Base-by-base conservation (phyloP, 92 coral and sea anemone genomes). In the Muricea muricata region DNA sequence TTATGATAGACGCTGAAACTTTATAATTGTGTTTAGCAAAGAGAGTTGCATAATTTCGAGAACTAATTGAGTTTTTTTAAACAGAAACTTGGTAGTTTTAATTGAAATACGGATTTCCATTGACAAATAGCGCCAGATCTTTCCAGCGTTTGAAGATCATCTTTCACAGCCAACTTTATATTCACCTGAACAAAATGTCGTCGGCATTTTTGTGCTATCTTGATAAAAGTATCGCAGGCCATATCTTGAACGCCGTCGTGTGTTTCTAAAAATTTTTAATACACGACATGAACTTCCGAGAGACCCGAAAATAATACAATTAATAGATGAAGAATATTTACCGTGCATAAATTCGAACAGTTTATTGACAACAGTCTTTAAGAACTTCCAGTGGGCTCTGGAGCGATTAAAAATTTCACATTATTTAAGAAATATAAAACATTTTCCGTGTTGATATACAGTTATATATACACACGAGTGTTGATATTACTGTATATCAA, bases 191-290 rank as follows among this genome's bases (percentile, higher is more conserved):
- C 97, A 92, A 96, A 96, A 83, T 96, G 95, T 23, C 99, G 88
- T 75, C 97, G 93, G 79, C 99, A 96, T 85, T 96, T 96, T 91
- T 96, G 99, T 5, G 99, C 99, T 81, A 96, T 96, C 85, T 96
- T 96, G 83, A 96, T 96, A 74, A 96, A 96, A 47, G 99, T 96
- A 63, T 96, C 99, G 79, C 99, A 96, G 28, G 99, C 99, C 99
- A 96, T 96, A 83, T 96, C 99, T 73, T 96, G 99, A 29, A 96
- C 99, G 82, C 99, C 99, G 85, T 96, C 99, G 60, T 96, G 99
- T 3, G 99, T 96, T 96, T 96, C 99, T 96, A 52, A 23, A 75
- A 76, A 20, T 77, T 78, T 14, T 17, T n/a, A 28, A 45, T 57
- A 11, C 21, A 12, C 29, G 14, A 33, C 0, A 45, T 54, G 39